Evolutionary conservation across 2,797 vertebrate genomes (phyloP).

Genomic region (Pantherophis alleghaniensis): DNA sequence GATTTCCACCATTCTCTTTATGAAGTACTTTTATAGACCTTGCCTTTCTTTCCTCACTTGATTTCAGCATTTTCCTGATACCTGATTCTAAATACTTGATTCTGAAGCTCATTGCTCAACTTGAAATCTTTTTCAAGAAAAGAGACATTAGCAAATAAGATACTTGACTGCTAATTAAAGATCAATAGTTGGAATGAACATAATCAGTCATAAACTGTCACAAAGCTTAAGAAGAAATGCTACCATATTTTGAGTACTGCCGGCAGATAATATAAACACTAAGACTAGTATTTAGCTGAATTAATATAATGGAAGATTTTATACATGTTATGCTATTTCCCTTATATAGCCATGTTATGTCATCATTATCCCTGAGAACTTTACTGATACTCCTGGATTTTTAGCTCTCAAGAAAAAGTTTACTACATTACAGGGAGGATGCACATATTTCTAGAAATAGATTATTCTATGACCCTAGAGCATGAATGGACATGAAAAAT

Average conservation of each 20-base stretch:
- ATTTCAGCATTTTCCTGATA: neutral
- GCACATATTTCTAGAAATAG: neutral
- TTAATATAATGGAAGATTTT: neutral
- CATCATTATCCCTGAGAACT: neutral
- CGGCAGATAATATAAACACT: neutral
- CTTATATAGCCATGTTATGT: neutral
- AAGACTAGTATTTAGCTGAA: neutral
- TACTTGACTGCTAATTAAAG: neutral
- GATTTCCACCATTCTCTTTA: neutral
- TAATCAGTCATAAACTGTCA: neutral
- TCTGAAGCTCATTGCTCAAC: neutral
- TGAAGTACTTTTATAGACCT: neutral
- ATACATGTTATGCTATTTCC: neutral
- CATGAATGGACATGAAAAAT: neutral
- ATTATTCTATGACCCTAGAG: neutral
- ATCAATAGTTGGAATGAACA: neutral
- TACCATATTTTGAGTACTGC: neutral
- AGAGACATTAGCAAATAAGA: neutral
- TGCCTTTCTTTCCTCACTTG: neutral
- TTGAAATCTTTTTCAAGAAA: neutral
- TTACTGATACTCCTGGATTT: neutral
- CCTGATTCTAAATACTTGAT: neutral
- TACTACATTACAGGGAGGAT: neutral
- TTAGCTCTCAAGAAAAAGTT: neutral
- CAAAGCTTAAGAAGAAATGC: neutral